Evolutionary conservation across 2,797 vertebrate species (phyloP).

Genomic region (Ataeniobius toweri): DNA sequence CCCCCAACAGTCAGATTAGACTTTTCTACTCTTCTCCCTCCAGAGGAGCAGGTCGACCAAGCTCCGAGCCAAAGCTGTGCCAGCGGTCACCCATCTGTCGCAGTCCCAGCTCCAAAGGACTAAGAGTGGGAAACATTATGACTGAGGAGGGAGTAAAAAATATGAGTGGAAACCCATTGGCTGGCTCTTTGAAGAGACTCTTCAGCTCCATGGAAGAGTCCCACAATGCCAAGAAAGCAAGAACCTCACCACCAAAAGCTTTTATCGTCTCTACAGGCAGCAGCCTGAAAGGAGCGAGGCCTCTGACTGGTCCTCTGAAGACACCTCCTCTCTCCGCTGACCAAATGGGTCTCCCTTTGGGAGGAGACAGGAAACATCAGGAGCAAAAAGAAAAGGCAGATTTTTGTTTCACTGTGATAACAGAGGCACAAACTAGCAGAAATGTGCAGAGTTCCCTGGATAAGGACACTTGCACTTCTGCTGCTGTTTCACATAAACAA

Average conservation of each 20-base stretch:
- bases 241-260: constrained; percentile 24
- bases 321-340: not conserved
- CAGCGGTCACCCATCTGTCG: constrained; percentile 67
- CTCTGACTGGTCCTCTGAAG: constrained; percentile 16
- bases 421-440: constrained; percentile 23
- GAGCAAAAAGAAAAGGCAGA: constrained; percentile 4
- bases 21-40: constrained; percentile 9
- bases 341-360: not conserved
- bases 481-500: not conserved
- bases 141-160: constrained; percentile 4
- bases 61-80: constrained; percentile 14
- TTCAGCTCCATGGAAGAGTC: constrained; percentile 64
- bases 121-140: constrained; percentile 26
- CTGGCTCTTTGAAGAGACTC: constrained; percentile 70
- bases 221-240: constrained; percentile 67
- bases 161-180: constrained; percentile 15
- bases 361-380: constrained; percentile 5
- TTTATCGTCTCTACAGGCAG: not conserved
- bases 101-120: constrained; percentile 57
- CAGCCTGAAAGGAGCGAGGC: constrained; percentile 4
- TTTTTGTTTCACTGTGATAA: constrained; percentile 50
- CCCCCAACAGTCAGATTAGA: constrained; percentile 70
- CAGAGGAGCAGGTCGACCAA: constrained; percentile 30
- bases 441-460: not conserved
- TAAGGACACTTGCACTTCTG: not conserved